Evolutionary conservation across 2,113 vertebrate species (phyloP).

Genomic region (Chionodraco myersi): DNA sequence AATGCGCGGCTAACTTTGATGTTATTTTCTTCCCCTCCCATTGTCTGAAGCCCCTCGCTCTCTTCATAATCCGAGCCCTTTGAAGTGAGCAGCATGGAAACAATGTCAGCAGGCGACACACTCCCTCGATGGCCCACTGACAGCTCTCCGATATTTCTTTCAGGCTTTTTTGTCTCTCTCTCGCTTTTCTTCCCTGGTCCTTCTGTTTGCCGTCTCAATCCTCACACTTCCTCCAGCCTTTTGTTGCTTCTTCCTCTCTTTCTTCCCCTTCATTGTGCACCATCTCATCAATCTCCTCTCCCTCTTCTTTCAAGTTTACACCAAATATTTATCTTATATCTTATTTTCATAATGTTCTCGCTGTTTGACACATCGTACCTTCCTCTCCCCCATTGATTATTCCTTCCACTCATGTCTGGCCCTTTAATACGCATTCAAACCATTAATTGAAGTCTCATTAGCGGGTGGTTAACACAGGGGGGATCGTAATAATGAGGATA

Average conservation of each 20-base stretch:
- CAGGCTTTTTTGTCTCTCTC: constrained; percentile 26
- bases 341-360: constrained; percentile 19
- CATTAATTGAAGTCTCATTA: constrained; percentile 76
- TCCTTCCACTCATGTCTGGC: constrained; percentile 45
- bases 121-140: constrained; percentile 74
- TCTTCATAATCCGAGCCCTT: constrained; percentile 80
- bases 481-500: constrained; percentile 73
- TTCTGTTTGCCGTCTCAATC: constrained; percentile 56
- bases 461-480: constrained; percentile 65
- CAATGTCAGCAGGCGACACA: constrained; percentile 80
- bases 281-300: constrained; percentile 23
- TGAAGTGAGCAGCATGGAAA: constrained; percentile 84
- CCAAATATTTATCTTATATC: constrained; percentile 26
- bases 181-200: constrained; percentile 50
- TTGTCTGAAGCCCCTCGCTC: constrained; percentile 81
- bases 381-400: constrained; percentile 18
- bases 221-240: constrained; percentile 54
- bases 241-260: constrained; percentile 25
- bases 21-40: constrained; percentile 81
- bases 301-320: constrained; percentile 39
- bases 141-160: constrained; percentile 63
- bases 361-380: constrained; percentile 28
- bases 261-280: constrained; percentile 33
- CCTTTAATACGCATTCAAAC: constrained; percentile 70
- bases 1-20: constrained; percentile 82